phyloP scores from a whole-genome alignment of 2,113 vertebrate genomes.

The Polypterus senegalus region DNA sequence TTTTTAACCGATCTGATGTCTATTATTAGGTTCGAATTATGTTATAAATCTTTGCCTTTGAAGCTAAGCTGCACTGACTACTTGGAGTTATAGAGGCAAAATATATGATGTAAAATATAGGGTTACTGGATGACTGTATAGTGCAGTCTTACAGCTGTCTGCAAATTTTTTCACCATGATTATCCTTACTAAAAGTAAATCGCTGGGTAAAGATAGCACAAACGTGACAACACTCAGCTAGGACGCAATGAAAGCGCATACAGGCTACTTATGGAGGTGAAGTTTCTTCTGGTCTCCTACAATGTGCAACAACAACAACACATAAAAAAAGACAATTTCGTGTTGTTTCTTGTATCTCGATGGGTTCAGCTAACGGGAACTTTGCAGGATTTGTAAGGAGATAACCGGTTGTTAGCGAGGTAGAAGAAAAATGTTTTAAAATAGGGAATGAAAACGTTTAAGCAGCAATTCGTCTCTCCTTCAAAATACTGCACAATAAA shows the following conservation, averaged over 20 bases:
- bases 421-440: constrained; percentile 42
- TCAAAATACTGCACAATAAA: constrained; percentile 21
- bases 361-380: too few species aligned
- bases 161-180: constrained; percentile 95
- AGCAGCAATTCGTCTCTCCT: constrained; percentile 29
- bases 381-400: constrained; percentile 27
- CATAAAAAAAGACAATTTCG: too few species aligned
- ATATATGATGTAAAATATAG: constrained; percentile 93
- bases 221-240: constrained; percentile 80
- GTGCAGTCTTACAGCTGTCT: constrained; percentile 83
- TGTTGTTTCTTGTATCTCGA: too few species aligned
- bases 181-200: constrained; percentile 96
- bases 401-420: constrained; percentile 45
- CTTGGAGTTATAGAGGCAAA: constrained; percentile 72
- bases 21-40: too few species aligned
- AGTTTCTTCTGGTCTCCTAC: constrained; percentile 1
- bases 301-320: too few species aligned
- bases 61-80: constrained; percentile 35
- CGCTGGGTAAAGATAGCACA: constrained; percentile 89
- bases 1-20: too few species aligned
- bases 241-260: constrained; percentile 54
- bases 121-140: constrained; percentile 80
- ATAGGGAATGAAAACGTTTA: constrained; percentile 35
- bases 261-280: constrained; percentile 51
- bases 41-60: too few species aligned